A percentile compares a stretch with the other conserved stretches of the same genome.
Conservation (phyloP, 1,140 invertebrate genomes). For the Drosophila murphyi region DNA sequence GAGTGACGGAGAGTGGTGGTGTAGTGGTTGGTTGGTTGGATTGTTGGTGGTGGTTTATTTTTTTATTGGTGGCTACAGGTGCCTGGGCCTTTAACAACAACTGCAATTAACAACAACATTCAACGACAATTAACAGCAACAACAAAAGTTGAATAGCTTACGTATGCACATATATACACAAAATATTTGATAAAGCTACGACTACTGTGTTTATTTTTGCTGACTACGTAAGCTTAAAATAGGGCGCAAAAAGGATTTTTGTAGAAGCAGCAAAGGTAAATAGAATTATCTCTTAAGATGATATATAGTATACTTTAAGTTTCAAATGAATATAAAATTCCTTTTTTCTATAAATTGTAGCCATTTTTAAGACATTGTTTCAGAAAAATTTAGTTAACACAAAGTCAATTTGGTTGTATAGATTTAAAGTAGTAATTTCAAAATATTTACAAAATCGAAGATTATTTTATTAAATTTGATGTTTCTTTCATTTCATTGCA, state of each 20-base stretch:
- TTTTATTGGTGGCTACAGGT: constrained; percentile 56
- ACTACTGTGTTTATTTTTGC: background rate
- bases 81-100: constrained; percentile 69
- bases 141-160: constrained; percentile 49
- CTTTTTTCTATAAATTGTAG: too few relatives aligned
- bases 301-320: background rate
- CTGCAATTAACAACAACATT: constrained; percentile 69
- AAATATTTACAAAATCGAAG: too few relatives aligned
- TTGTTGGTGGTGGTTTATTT: constrained; percentile 43
- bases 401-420: too few relatives aligned
- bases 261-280: background rate
- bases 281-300: background rate
- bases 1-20: constrained; percentile 40
- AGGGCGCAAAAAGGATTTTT: background rate
- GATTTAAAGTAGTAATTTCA: too few relatives aligned
- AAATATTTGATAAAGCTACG: constrained; percentile 5
- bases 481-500: too few relatives aligned
- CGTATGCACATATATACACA: background rate
- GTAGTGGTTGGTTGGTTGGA: constrained; percentile 26
- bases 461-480: too few relatives aligned
- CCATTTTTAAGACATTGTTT: too few relatives aligned
- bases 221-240: background rate
- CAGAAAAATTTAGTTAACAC: too few relatives aligned
- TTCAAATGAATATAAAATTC: too few relatives aligned
- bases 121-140: constrained; percentile 68